Evolutionary conservation across 2,888 invertebrate species (phyloP), one percentile per base, ranked within the genome.

Genomic region (Tenthredo notha): DNA sequence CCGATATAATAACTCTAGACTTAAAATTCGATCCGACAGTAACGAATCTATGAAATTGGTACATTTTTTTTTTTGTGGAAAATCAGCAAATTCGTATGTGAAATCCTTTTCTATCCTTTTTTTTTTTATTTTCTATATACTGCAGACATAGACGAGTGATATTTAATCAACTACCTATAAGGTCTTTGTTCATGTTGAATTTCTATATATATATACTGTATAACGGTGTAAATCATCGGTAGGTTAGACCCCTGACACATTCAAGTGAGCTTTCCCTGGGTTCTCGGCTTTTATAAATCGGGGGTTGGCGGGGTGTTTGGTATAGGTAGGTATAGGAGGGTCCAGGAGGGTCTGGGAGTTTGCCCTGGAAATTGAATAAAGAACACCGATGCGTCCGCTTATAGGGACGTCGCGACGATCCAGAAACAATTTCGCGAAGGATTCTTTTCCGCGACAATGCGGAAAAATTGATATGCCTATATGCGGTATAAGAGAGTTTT

Each of bases 391-490:
- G 61, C 77, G 77, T 77, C 77, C 77, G 50, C 47, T 33, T 47
- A 47, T 54, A 47, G 47, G 47, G 40, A 74, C 77, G 72, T 33
- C n/a, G 61, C 80, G 85, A 85, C 85, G 84, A 86, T 80, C 84
- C 85, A 83, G 74, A 86, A 85, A 86, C 86, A 86, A 87, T 88
- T 86, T 87, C 85, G 70, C 86, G 67, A 84, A 85, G 86, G 85
- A 85, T 86, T 67, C 83, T 86, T 67, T 50, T 70, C 84, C 72
- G 78, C 85, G 87, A 86, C 85, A 87, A 86, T 74, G 25, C 40
- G 65, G 40, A 65, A 70, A 82, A 85, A 85, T 70, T 82, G 72
- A 85, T 85, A 82, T 54, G 50, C 54, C 54, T 61, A 67, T 25
- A 29, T 7, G 33, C 0, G 29, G 3, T 37, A 12, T 10, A 29